phyloP scores from a whole-genome alignment of 2,113 vertebrate genomes.

The Sinosuthora webbiana region DNA sequence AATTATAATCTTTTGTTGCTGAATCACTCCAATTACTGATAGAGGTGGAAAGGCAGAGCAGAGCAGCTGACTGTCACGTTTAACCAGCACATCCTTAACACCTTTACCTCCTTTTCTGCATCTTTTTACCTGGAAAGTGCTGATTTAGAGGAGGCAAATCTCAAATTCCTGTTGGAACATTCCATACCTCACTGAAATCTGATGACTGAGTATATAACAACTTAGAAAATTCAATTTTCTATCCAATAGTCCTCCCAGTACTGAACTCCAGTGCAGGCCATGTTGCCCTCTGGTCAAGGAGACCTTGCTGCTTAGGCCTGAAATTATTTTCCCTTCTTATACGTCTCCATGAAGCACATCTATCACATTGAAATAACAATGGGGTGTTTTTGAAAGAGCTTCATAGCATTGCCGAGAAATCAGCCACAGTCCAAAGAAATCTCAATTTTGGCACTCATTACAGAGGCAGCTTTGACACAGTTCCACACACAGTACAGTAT shows the following conservation, averaged over 20 bases:
- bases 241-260: background rate
- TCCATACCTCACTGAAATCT: background rate
- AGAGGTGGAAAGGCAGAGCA: background rate
- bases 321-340: background rate
- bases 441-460: background rate
- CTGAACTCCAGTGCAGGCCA: background rate
- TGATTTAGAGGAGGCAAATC: background rate
- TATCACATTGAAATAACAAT: background rate
- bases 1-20: background rate
- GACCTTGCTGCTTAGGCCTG: background rate
- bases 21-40: background rate
- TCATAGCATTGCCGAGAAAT: background rate
- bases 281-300: background rate
- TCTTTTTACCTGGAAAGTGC: background rate
- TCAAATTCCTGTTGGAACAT: background rate
- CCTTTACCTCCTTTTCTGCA: background rate
- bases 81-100: background rate
- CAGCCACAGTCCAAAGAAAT: background rate
- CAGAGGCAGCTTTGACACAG: background rate
- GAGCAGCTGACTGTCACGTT: background rate
- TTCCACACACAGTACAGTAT: rapidly evolving
- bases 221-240: background rate
- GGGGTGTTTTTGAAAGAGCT: background rate
- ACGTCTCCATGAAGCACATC: background rate
- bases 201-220: background rate